phyloP scores from a whole-genome alignment of 1,140 invertebrate genomes.

The Drosophila sechellia region DNA sequence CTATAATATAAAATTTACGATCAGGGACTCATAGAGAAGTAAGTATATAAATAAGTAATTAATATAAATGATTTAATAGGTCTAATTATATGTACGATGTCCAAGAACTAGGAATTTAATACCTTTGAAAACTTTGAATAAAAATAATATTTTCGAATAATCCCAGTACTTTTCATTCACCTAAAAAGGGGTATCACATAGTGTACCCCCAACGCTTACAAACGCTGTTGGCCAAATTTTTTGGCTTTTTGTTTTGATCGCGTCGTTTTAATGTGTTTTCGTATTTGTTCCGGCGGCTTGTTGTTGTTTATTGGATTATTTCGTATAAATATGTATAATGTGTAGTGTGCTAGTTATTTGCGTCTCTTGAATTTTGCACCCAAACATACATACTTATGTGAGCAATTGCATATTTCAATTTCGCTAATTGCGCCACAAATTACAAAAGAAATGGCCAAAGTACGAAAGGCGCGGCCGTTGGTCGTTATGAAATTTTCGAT shows the following conservation, averaged over 20 bases:
- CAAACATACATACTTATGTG: constrained; percentile 29
- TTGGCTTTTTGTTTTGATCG: constrained; percentile 66
- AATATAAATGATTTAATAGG: too few relatives aligned
- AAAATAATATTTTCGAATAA: too few relatives aligned
- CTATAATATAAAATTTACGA: not conserved
- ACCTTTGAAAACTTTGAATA: too few relatives aligned
- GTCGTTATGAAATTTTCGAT: constrained; percentile 56
- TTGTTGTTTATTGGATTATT: constrained; percentile 59
- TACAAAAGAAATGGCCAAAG: constrained; percentile 56
- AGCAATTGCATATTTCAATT: constrained; percentile 59
- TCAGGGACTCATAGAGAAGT: too few relatives aligned
- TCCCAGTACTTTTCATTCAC: too few relatives aligned
- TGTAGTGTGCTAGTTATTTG: constrained; percentile 37
- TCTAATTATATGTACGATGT: too few relatives aligned
- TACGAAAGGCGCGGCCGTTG: constrained; percentile 43
- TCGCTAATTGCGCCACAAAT: constrained; percentile 64
- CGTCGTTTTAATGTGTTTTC: constrained; percentile 53
- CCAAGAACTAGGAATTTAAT: too few relatives aligned
- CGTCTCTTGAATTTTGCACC: constrained; percentile 49
- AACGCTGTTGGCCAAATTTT: constrained; percentile 46
- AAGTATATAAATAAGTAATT: too few relatives aligned
- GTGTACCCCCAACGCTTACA: constrained; percentile 5
- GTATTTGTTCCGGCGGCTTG: constrained; percentile 54
- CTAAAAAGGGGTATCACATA: constrained; percentile 14
- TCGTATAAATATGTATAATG: constrained; percentile 24